A percentile compares a stretch with the other conserved stretches of the same genome.
Conservation (phyloP, 2,888 invertebrate genomes). For the Drosophila neutralis region DNA sequence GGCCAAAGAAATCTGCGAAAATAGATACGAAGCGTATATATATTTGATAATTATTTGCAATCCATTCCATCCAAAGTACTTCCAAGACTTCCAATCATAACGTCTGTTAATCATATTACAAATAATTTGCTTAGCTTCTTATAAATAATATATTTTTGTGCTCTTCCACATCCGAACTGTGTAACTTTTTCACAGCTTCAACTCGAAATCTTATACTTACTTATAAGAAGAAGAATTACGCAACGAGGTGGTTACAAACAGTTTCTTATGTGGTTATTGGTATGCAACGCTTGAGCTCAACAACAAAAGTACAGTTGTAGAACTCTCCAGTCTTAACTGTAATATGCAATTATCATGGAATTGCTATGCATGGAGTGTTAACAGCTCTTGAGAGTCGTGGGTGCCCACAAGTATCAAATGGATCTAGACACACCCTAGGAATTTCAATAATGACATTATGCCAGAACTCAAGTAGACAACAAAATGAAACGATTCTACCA, state of each 20-base stretch:
- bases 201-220: not conserved
- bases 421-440: conserved; percentile 18
- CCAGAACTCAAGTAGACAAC: not conserved
- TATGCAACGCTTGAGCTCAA: conserved; percentile 31
- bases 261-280: conserved; percentile 8
- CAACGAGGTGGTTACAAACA: conserved; percentile 5
- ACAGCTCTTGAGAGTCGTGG: conserved; percentile 7
- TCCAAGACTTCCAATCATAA: not conserved
- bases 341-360: conserved; percentile 50
- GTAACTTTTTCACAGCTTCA: not conserved
- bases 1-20: not conserved
- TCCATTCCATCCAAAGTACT: no score
- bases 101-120: not conserved
- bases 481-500: conserved; percentile 11
- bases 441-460: conserved; percentile 14
- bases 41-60: not conserved
- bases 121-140: not conserved
- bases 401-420: not conserved
- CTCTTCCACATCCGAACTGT: not conserved
- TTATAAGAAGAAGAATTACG: conserved; percentile 8
- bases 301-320: conserved; percentile 18
- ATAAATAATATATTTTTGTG: not conserved
- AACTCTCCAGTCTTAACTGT: conserved; percentile 54
- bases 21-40: not conserved
- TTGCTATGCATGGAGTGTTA: conserved; percentile 55